These are phyloP conservation scores for Tyto alba DNA, from an alignment of 2,113 vertebrate genomes.

Conservation along the genomic window DNA sequence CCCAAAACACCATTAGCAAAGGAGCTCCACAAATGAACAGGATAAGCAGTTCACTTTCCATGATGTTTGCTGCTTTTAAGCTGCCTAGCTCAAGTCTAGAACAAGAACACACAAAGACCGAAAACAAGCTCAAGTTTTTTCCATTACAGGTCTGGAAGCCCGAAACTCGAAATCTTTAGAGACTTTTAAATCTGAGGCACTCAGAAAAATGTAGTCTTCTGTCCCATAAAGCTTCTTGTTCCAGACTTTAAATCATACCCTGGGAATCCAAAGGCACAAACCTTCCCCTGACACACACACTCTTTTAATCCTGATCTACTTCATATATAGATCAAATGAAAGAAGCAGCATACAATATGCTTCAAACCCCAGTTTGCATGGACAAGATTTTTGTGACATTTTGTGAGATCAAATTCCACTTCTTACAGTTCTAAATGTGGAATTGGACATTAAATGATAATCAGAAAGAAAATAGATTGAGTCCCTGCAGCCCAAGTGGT, in stretches of 20 bases:
- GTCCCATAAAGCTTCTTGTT: neutral
- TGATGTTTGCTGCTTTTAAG: neutral
- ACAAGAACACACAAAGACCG: neutral
- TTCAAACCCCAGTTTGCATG: neutral
- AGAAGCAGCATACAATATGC: neutral
- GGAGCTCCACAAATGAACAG: neutral
- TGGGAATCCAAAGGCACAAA: neutral
- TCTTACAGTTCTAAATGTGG: neutral
- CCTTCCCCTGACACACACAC: neutral
- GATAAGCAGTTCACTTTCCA: neutral
- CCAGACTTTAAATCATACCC: neutral
- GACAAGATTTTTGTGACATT: neutral
- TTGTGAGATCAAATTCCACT: neutral
- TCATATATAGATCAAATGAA: neutral
- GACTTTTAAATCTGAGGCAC: neutral
- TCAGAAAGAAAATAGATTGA: neutral
- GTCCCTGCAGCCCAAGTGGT: neutral
- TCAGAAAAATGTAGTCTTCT: neutral
- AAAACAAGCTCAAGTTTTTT: neutral
- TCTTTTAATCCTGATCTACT: neutral
- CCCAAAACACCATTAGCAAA: neutral
- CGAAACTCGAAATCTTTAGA: neutral
- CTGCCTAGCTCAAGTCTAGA: neutral
- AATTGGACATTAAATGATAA: neutral
- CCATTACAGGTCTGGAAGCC: neutral